Base-by-base conservation (phyloP, 1,140 invertebrate species). In the Ceratina calcarata region DNA sequence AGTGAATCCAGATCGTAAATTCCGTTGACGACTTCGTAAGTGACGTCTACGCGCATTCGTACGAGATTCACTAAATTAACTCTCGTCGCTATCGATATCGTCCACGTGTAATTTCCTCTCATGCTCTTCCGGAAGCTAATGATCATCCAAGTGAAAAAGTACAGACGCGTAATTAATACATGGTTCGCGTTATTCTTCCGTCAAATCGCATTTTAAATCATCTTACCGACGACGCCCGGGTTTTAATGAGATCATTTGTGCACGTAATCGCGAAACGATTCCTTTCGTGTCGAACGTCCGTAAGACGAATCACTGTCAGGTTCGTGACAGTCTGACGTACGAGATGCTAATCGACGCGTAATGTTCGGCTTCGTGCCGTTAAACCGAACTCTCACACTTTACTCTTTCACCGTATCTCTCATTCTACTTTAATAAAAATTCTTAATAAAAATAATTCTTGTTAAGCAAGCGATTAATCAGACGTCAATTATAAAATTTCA, bases 1-100 rank as follows among this genome's bases (percentile, higher is more conserved):
- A 49, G 62, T 60, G 49, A 77, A 89, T 88, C 51, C 84, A 76
- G 83, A 82, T 84, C 87, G 57, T 89, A 88, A 88, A 88, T 83
- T 88, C 65, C 68, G 45, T 80, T 62, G 76, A 84, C 57, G 65
- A 83, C 78, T 82, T 37, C 15, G 76, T 82, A 72, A 66, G 45
- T 53, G 67, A 64, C 37, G 51, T 62, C 0, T 57, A 55, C 45
- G 32, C 22, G 45, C 18, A 22, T 13, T 53, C 53, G 20, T 67
- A 37, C 51, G 16, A 22, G 16, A 45, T 66, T 65, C 68, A 58
- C 15, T 82, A 58, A 55, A 20, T n/a, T 22, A 12, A 22, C 68
- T 13, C 37, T 12, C 27, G 10, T 27, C 18, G n/a, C 7, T 45
- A 24, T 71, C 32, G 57, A 53, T 7, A 10, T 45, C 1, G 37